Evolutionary conservation across 2,113 vertebrate genomes (phyloP).

Genomic region (Burhinus oedicnemus): DNA sequence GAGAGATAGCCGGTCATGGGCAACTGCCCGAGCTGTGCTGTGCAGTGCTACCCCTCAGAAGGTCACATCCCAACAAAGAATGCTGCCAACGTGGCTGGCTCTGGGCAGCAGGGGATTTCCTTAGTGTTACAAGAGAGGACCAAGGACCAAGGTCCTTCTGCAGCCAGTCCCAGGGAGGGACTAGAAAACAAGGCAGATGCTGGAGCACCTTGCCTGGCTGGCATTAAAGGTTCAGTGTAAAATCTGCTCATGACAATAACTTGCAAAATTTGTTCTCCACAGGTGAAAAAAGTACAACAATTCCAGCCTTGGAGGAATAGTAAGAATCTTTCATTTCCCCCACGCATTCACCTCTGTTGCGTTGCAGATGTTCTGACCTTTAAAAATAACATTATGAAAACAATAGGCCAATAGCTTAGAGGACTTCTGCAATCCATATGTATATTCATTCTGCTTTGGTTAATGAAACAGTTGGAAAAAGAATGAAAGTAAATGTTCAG

Average conservation of each 20-base stretch:
- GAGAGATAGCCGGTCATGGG: background rate
- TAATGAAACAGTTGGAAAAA: background rate
- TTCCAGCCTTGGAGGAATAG: background rate
- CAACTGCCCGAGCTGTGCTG: background rate
- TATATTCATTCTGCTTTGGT: background rate
- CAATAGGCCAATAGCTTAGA: background rate
- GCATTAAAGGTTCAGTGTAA: background rate
- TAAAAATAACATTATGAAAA: constrained; percentile 1
- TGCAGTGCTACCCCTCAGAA: background rate
- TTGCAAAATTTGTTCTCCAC: background rate
- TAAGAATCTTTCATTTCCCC: background rate
- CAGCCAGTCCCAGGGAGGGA: background rate
- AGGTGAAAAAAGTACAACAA: background rate
- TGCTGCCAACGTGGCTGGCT: background rate
- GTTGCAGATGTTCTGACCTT: background rate
- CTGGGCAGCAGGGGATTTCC: background rate
- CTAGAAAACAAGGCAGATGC: background rate
- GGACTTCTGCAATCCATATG: background rate
- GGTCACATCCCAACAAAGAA: background rate
- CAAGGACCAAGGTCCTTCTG: background rate
- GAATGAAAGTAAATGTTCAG: background rate
- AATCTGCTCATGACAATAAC: background rate
- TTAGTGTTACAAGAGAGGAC: background rate
- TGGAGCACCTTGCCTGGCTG: background rate
- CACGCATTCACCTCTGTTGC: background rate